phyloP scores from a whole-genome alignment of 2,113 vertebrate genomes.

The Callopanchax toddi region DNA sequence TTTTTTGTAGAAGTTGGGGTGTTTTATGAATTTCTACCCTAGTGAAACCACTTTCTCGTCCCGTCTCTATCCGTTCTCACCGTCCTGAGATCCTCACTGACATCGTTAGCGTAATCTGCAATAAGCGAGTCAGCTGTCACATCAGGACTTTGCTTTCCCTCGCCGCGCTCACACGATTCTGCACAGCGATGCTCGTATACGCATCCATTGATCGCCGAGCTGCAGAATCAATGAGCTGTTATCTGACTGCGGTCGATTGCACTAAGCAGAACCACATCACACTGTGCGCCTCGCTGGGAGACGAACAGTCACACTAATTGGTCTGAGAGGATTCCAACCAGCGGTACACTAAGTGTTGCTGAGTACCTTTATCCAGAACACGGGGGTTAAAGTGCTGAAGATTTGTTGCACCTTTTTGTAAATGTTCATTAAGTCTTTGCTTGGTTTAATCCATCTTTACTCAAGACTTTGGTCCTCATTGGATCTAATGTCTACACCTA shows the following conservation, averaged over 20 bases:
- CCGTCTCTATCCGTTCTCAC: not conserved
- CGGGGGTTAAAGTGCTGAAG: not conserved
- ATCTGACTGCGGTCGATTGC: slow-evolving; percentile 33
- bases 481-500: not conserved
- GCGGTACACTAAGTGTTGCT: slow-evolving; percentile 4
- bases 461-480: not conserved
- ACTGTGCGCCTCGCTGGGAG: not conserved
- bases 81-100: slow-evolving; percentile 19
- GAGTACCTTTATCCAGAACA: not conserved
- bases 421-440: not conserved
- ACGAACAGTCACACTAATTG: slow-evolving; percentile 46
- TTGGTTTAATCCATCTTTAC: not conserved
- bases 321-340: slow-evolving; percentile 23
- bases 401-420: not conserved
- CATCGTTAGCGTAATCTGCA: slow-evolving; percentile 46
- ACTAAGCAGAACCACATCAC: slow-evolving; percentile 40
- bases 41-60: not conserved
- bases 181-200: not conserved
- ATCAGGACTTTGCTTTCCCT: slow-evolving; percentile 2
- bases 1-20: not conserved
- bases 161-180: not conserved
- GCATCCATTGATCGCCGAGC: slow-evolving; percentile 27
- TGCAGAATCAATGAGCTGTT: slow-evolving; percentile 17
- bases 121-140: slow-evolving; percentile 28
- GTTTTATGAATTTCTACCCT: not conserved